Evolutionary conservation across 2,113 vertebrate genomes (phyloP).

Genomic region (Casuarius casuarius): DNA sequence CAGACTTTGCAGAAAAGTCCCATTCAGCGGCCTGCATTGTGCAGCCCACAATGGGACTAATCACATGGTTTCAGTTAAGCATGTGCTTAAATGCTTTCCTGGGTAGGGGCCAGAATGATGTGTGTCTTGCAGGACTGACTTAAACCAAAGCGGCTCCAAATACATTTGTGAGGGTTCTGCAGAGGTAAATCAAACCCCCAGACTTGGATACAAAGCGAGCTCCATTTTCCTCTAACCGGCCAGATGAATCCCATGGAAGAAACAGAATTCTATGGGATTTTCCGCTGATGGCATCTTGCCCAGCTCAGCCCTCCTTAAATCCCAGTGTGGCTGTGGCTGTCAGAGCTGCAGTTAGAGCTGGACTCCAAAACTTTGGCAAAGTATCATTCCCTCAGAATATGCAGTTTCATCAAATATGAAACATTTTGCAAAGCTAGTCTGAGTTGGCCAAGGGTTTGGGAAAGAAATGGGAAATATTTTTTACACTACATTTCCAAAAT

Average conservation of each 20-base stretch:
- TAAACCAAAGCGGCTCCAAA: conserved; percentile 27
- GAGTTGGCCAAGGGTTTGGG: neutral
- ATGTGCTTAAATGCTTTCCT: conserved; percentile 44
- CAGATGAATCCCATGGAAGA: conserved; percentile 27
- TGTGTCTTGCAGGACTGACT: neutral
- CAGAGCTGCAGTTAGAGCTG: neutral
- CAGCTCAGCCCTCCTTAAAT: neutral
- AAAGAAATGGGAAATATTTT: neutral
- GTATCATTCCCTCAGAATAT: neutral
- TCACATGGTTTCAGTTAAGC: conserved; percentile 18
- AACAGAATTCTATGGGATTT: neutral
- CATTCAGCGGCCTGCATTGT: neutral
- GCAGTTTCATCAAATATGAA: neutral
- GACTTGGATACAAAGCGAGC: conserved; percentile 29
- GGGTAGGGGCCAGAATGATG: conserved; percentile 11
- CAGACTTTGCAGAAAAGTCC: neutral
- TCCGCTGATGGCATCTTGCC: conserved; percentile 7
- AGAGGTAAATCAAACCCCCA: conserved; percentile 38
- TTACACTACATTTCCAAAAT: neutral
- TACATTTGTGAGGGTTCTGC: neutral
- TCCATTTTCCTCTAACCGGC: neutral
- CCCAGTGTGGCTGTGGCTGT: neutral
- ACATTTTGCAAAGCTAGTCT: neutral
- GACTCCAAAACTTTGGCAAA: neutral
- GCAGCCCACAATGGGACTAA: neutral